Evolutionary conservation across 2,888 invertebrate genomes (phyloP).

Genomic region (Habroteleia sp.): DNA sequence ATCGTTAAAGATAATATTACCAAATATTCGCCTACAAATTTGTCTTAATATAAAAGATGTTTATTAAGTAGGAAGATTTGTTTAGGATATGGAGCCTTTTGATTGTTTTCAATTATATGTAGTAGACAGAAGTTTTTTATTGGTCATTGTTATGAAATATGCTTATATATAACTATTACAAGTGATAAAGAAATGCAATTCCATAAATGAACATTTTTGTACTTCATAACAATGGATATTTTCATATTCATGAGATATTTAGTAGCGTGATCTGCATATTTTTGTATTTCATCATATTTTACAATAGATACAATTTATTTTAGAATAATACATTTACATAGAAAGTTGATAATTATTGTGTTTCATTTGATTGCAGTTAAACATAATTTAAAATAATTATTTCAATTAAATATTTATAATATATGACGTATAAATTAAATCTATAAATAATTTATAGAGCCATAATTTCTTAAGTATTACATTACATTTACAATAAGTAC

Average conservation of each 20-base stretch:
- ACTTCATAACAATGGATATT: conserved; percentile 16
- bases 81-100: conserved; percentile 23
- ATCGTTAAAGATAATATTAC: conserved; percentile 5
- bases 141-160: conserved; percentile 23
- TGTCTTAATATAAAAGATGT: conserved; percentile 8
- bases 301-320: conserved; percentile 26
- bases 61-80: neutral
- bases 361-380: no score
- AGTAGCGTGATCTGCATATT: conserved; percentile 10
- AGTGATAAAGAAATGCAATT: no score
- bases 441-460: no score
- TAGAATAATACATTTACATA: neutral
- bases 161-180: no score
- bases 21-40: conserved; percentile 20
- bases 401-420: no score
- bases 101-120: conserved; percentile 35
- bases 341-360: no score
- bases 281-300: conserved; percentile 7
- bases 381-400: no score
- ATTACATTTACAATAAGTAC: neutral
- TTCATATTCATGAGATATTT: conserved; percentile 6
- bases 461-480: neutral
- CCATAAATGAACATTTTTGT: no score
- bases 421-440: no score
- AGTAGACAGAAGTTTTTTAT: conserved; percentile 7